Evolutionary conservation across 2,888 invertebrate species (phyloP), one percentile per base, ranked within the genome.

Genomic region (Ectobius pallidus): DNA sequence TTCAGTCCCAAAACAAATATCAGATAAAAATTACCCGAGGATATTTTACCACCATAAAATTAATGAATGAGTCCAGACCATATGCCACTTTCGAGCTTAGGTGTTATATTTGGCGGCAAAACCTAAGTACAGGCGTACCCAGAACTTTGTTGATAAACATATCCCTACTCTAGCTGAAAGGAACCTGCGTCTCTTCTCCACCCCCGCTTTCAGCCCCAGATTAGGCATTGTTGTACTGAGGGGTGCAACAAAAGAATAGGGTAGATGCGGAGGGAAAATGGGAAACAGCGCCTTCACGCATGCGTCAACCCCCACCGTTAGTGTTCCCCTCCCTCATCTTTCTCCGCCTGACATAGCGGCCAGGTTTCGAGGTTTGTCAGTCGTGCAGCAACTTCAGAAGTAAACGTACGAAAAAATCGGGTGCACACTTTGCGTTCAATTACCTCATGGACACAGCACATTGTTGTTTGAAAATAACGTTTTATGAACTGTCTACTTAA

Each of bases 261-360:
- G 58, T 27, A 55, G 27, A 20, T 27, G 55, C 55, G 27, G 55
- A 25, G 58, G 22, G 16, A 7, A n/a, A 46, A n/a, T n/a, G 6
- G 1, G n/a, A 14, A 14, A n/a, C n/a, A 4, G 46, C 3, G 25
- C 11, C 30, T 9, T 2, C 30, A 58, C 58, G 58, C 58, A 58
- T 58, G 58, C 58, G 58, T 58, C 46, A 11, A 46, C 9, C 58
- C 55, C 55, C 55, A 7, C 55, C 55, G 55, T 55, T 7, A 55
- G 25, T 22, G 58, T 2, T 11, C 4, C 2, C 9, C 58, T 1
- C 58, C 58, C n/a, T 25, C 58, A 6, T 46, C 4, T n/a, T 14
- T n/a, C 32, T 1, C 55, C 27, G 30, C 9, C n/a, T n/a, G n/a
- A n/a, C n/a, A n/a, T n/a, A n/a, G n/a, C n/a, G n/a, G n/a, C 58